A percentile compares a stretch with the other conserved stretches of the same genome.
Evolutionary conservation across 2,113 vertebrate genomes (phyloP).

Genomic region (Pithys albifrons): DNA sequence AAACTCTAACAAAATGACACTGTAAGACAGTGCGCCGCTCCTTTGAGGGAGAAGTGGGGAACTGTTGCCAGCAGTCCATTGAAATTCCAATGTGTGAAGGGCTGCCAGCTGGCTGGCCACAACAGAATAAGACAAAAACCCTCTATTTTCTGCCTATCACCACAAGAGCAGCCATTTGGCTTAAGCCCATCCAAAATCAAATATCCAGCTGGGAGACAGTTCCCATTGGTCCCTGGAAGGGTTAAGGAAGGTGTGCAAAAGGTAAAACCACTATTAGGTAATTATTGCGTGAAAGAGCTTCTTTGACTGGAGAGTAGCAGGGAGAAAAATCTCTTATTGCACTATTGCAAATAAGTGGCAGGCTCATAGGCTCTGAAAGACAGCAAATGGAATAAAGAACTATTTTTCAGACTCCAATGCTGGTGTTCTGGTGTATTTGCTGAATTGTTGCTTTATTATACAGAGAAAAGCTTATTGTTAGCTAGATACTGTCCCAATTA

Average conservation of each 20-base stretch:
- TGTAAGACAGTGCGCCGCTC: not conserved
- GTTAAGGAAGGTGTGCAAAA: not conserved
- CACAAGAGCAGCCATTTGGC: slow-evolving; percentile 29
- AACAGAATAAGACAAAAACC: not conserved
- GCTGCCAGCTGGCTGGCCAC: slow-evolving; percentile 60
- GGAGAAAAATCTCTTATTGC: not conserved
- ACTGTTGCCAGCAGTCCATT: not conserved
- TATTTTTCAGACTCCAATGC: not conserved
- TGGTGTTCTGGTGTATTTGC: not conserved
- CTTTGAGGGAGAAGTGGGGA: not conserved
- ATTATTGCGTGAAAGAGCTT: not conserved
- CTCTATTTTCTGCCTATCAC: not conserved
- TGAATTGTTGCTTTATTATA: not conserved
- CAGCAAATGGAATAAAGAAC: not conserved
- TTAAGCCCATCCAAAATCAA: not conserved
- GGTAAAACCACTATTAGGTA: not conserved
- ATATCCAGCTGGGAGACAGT: slow-evolving; percentile 9
- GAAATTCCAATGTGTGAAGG: not conserved
- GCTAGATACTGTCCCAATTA: not conserved
- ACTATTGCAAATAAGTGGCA: not conserved
- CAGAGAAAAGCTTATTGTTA: not conserved
- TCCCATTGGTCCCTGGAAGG: not conserved
- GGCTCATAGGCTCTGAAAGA: not conserved
- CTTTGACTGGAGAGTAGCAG: not conserved
- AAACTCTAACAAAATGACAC: not conserved